Evolutionary conservation across 2,113 vertebrate genomes (phyloP).

Genomic region (Myiagra hebetior): DNA sequence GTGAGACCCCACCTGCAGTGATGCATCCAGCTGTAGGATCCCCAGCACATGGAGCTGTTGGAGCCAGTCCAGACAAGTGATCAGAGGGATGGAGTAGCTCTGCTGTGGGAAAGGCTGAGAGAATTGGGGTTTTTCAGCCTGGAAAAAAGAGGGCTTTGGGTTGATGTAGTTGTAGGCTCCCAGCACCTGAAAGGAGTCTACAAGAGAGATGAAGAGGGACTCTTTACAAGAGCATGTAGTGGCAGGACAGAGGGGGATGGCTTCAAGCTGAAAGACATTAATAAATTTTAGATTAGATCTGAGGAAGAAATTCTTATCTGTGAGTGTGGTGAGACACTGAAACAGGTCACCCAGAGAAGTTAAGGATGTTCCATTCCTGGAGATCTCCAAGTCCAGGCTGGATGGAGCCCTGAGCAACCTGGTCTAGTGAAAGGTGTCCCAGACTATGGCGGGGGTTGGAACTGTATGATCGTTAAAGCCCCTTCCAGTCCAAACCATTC

Average conservation of each 20-base stretch:
- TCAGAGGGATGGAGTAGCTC: not conserved
- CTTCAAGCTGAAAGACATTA: not conserved
- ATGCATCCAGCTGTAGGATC: not conserved
- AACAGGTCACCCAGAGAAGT: not conserved
- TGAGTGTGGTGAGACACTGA: not conserved
- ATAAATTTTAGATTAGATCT: not conserved
- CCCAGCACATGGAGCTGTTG: not conserved
- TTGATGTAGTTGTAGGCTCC: not conserved
- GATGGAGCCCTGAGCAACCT: not conserved
- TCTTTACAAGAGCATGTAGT: not conserved
- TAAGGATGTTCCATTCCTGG: too few relatives aligned
- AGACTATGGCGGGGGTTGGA: not conserved
- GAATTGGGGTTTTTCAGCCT: not conserved
- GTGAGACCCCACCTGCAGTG: not conserved
- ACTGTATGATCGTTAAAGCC: not conserved
- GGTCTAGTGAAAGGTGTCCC: not conserved
- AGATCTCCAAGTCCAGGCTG: not conserved
- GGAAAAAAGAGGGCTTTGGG: not conserved
- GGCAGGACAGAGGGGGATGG: not conserved
- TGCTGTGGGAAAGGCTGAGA: not conserved
- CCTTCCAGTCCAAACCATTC: not conserved
- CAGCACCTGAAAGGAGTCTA: not conserved
- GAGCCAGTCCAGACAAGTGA: not conserved
- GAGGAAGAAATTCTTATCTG: not conserved
- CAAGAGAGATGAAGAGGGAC: not conserved